Evolutionary conservation across 1,140 invertebrate species (phyloP), one percentile per base, ranked within the genome.

Genomic region (Drosophila mojavensis): DNA sequence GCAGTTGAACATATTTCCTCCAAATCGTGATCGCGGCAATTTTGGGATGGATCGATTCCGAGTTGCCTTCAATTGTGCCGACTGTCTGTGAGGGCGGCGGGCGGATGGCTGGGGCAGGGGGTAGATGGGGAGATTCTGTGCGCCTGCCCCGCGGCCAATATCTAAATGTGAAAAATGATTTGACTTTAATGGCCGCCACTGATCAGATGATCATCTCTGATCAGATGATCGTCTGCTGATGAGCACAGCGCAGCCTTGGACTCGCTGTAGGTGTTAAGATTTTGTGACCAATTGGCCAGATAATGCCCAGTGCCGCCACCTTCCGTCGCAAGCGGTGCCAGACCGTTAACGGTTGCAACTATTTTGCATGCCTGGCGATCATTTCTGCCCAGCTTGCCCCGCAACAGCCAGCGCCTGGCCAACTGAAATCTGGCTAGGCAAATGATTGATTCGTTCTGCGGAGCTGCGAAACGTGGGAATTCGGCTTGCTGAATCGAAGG

Each of bases 101-200:
- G 36, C 3, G 60, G 17, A 17, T 26, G 24, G 24, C 20, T 11
- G 7, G 4, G 45, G 50, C 24, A 26, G 33, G 51, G 33, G 17
- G 17, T 3, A 24, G 20, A 24, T 24, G 20, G 20, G 20, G 56
- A 20, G 11, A 36, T 17, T 55, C 41, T 56, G 51, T 78, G 55
- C 28, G 26, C 45, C 59, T 71, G 75, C 56, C 77, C 55, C 43
- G 55, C 81, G 67, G 66, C 66, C 66, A 74, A 75, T 82, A 75
- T 81, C 74, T 88, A 91, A 85, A 91, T 91, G 90, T 91, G 90
- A 90, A 91, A 91, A 91, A 91, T 91, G 86, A 91, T 91, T 91
- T 91, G 86, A 91, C 90, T 91, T 91, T 91, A 91, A 91, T 91
- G 83, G 84, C 63, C 77, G 90, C 90, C 90, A 91, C 90, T 79